Evolutionary conservation across 2,888 invertebrate species (phyloP).

Genomic region (Thera obeliscata): DNA sequence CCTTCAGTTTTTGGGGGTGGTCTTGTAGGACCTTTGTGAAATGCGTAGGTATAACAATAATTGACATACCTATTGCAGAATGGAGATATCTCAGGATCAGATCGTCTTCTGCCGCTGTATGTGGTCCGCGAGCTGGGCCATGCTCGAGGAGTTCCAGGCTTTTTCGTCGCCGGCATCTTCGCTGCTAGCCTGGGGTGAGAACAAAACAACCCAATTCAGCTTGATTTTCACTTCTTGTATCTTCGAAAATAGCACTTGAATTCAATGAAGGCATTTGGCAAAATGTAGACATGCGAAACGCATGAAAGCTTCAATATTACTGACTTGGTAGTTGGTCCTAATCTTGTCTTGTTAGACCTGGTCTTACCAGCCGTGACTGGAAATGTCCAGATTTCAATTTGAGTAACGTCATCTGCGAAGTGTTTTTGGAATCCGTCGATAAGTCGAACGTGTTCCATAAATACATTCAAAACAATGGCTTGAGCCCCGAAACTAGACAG

Average conservation of each 20-base stretch:
- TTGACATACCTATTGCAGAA: constrained; percentile 62
- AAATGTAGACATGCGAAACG: constrained; percentile 45
- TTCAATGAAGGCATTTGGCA: constrained; percentile 21
- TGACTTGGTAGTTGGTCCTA: constrained; percentile 45
- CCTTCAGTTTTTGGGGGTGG: neutral
- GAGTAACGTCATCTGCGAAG: constrained; percentile 49
- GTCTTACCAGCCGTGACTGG: constrained; percentile 62
- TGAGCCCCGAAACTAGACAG: neutral
- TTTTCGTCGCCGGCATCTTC: constrained; percentile 98
- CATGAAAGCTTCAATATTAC: constrained; percentile 53
- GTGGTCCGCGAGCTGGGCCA: constrained; percentile 93
- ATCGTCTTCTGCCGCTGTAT: constrained; percentile 94
- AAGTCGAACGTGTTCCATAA: neutral
- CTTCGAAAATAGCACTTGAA: neutral
- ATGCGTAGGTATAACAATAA: neutral
- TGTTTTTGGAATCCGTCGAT: constrained; percentile 26
- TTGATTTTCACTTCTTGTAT: constrained; percentile 1
- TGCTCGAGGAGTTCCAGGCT: constrained; percentile 92
- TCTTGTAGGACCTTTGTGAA: neutral
- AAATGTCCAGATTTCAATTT: constrained; percentile 75
- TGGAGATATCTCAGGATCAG: constrained; percentile 87
- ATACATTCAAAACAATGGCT: neutral
- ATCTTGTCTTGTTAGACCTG: constrained; percentile 43
- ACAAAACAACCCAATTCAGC: constrained; percentile 8
- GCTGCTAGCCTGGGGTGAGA: constrained; percentile 96